phyloP scores from a whole-genome alignment of 1,140 invertebrate species.

The Euura saliciscinereae region DNA sequence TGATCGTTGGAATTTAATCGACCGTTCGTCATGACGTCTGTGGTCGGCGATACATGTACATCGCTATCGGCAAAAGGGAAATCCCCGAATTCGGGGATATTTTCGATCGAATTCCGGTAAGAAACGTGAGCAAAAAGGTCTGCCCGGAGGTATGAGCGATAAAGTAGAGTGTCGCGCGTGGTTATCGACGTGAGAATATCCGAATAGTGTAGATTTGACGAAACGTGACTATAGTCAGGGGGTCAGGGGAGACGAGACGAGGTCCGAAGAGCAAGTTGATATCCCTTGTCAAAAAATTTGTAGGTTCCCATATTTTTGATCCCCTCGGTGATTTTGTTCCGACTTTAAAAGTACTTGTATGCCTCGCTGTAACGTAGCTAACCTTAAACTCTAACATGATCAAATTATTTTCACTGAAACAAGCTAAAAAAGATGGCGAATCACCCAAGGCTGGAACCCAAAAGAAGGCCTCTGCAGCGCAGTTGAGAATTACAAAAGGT shows the following conservation, averaged over 20 bases:
- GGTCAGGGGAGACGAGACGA: conserved; percentile 4
- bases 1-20: no score
- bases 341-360: conserved; percentile 35
- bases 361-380: conserved; percentile 27
- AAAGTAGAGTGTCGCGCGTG: background rate
- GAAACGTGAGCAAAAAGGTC: background rate
- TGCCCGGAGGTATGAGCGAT: no score
- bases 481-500: conserved; percentile 98
- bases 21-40: no score
- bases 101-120: background rate
- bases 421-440: conserved; percentile 97
- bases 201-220: background rate
- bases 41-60: no score
- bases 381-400: conserved; percentile 74
- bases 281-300: conserved; percentile 37
- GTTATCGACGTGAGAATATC: background rate
- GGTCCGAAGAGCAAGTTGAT: conserved; percentile 25
- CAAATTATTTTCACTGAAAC: conserved; percentile 96
- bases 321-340: conserved; percentile 15
- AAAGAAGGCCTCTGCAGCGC: conserved; percentile 93
- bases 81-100: background rate
- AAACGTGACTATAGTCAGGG: conserved; percentile 21
- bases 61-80: no score
- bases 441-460: conserved; percentile 77
- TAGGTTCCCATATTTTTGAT: conserved; percentile 33